phyloP scores from a whole-genome alignment of 2,797 vertebrate genomes.

The Lateolabrax maculatus region DNA sequence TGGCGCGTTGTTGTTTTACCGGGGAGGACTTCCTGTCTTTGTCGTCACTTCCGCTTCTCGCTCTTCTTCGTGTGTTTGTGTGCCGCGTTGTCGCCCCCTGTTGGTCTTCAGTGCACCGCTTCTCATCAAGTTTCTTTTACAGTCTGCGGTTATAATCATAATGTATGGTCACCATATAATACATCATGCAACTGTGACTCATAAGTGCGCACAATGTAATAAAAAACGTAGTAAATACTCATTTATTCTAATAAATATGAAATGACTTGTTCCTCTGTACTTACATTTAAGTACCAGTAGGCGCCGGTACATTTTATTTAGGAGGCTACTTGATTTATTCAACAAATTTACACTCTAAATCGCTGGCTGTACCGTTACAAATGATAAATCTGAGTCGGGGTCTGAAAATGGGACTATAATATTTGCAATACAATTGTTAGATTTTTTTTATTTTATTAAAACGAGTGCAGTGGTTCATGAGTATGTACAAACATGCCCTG shows the following conservation, averaged over 20 bases:
- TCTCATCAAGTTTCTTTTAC: too few species aligned
- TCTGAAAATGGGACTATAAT: neutral
- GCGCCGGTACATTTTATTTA: too few species aligned
- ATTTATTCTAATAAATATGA: neutral
- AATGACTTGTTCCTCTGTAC: neutral
- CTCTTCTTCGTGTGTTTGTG: slow-evolving; percentile 22
- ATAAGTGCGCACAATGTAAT: neutral
- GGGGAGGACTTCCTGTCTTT: slow-evolving; percentile 7
- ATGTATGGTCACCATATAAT: neutral
- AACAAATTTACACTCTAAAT: too few species aligned
- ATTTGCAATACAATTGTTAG: neutral
- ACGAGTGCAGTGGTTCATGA: neutral
- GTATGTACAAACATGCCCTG: neutral
- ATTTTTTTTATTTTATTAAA: neutral
- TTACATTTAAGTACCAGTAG: too few species aligned
- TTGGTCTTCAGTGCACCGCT: too few species aligned
- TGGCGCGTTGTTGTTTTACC: slow-evolving; percentile 63
- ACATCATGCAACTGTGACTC: neutral
- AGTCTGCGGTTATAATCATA: neutral
- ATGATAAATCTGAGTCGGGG: too few species aligned
- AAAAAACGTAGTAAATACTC: neutral
- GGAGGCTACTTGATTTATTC: too few species aligned
- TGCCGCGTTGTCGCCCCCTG: neutral
- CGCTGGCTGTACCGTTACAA: too few species aligned
- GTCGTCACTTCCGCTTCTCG: slow-evolving; percentile 45